Evolutionary conservation across 64 coral and sea anemone species (phyloP).

Genomic region (Montipora foliosa): DNA sequence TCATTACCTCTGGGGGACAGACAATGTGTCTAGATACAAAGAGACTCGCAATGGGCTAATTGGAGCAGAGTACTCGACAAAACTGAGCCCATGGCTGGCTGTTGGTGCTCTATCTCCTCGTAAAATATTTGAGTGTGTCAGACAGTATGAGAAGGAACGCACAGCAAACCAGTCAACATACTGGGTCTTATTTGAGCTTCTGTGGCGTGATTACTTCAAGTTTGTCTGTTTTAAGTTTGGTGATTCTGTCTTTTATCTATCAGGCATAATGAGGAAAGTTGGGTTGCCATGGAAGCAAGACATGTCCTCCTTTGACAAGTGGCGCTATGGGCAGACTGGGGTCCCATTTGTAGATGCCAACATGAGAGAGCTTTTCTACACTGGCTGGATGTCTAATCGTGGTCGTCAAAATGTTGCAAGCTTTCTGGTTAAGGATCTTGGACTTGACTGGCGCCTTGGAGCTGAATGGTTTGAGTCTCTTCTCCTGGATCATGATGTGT

Average conservation of each 20-base stretch:
- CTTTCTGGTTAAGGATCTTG: constrained; percentile 77
- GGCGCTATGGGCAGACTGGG: constrained; percentile 65
- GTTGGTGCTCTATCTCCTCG: constrained; percentile 59
- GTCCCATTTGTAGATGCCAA: constrained; percentile 74
- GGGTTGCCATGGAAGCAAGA: constrained; percentile 56
- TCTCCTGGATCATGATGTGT: constrained; percentile 78
- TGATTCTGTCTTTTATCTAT: constrained; percentile 51
- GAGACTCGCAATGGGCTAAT: constrained; percentile 71
- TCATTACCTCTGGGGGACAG: constrained; percentile 59
- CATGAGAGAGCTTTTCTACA: constrained; percentile 73
- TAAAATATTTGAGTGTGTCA: constrained; percentile 48
- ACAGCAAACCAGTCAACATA: constrained; percentile 73
- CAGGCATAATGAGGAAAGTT: constrained; percentile 42
- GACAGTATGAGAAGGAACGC: constrained; percentile 47
- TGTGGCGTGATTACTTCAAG: constrained; percentile 81
- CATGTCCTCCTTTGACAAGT: constrained; percentile 31
- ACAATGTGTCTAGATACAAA: constrained; percentile 63
- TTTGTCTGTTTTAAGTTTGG: constrained; percentile 72
- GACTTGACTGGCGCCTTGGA: constrained; percentile 73
- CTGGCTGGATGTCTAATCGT: constrained; percentile 79
- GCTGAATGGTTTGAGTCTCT: constrained; percentile 86
- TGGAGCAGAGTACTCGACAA: constrained; percentile 71
- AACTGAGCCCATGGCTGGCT: constrained; percentile 66
- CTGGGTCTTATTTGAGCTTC: constrained; percentile 73
- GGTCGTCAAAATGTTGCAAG: constrained; percentile 76